Base-by-base conservation (phyloP, 2,113 vertebrate genomes). In the Nothocercus nigrocapillus region DNA sequence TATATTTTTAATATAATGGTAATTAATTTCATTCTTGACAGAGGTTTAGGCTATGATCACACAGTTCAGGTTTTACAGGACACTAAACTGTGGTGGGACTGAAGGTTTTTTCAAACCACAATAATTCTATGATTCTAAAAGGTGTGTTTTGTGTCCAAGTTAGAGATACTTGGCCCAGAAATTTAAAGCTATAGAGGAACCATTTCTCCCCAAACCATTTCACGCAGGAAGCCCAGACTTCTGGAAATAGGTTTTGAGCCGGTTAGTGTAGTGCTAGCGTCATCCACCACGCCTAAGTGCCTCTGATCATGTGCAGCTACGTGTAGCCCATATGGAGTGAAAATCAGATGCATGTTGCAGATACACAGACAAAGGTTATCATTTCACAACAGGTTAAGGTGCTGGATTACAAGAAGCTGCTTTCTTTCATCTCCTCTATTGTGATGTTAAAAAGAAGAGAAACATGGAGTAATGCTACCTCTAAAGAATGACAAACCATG, bases 111-210 rank as follows among this genome's bases (percentile, higher is more conserved):
- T 24, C 49, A 49, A 49, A 49, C 49, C 21, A 49, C 24, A 49
- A 22, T 45, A 16, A 45, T 45, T 45, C 45, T 45, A 28, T n/a
- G 70, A 63, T 11, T 10, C 32, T 74, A 8, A 36, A 30, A 17
- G 30, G 32, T 27, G 3, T 30, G 5, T 36, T 87, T 78, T 1
- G 21, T 70, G 21, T 17, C 15, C 51, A 2, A 0, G 0, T 7
- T 77, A 32, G 7, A 82, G 34, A 72, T 14, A 73, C 4, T 4
- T 16, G 40, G 38, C 0, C 2, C 18, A 70, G 51, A 78, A 90
- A 67, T 59, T 16, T 70, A 44, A 85, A 36, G 21, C 10, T 68
- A 15, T 18, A 7, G 32, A 44, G 18, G 27, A 56, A 13, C 1
- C 1, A 9, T 7, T 34, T 11, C 3, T 47, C 7, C 13, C 76